Percentiles rank a stretch among this genome's conserved stretches.
Evolutionary conservation across 2,113 vertebrate species (phyloP).

Genomic region (Phyllopteryx taeniolatus): DNA sequence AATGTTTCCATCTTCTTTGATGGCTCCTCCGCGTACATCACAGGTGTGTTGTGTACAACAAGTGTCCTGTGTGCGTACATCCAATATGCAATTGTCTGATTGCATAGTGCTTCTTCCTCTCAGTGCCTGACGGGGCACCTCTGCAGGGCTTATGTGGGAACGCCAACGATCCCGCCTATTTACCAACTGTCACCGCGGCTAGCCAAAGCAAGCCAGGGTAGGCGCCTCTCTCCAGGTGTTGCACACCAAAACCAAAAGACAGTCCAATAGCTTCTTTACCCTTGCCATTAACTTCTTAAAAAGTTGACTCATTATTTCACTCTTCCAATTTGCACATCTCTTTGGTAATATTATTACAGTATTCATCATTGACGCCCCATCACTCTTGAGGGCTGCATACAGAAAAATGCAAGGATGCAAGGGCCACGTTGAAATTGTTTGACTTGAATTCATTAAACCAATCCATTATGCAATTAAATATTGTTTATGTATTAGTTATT

Average conservation of each 20-base stretch:
- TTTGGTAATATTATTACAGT: too few species aligned
- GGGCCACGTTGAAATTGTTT: too few species aligned
- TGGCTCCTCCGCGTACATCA: neutral
- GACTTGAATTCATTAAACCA: too few species aligned
- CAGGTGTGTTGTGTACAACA: neutral
- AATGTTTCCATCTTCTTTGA: neutral
- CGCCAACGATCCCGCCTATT: neutral
- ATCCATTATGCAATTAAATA: too few species aligned
- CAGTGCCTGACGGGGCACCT: neutral
- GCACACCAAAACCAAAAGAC: neutral
- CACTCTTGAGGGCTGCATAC: too few species aligned
- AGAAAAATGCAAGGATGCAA: too few species aligned
- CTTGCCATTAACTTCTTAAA: too few species aligned
- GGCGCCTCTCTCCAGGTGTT: neutral
- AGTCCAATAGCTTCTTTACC: too few species aligned
- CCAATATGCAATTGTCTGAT: neutral
- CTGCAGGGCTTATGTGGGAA: neutral
- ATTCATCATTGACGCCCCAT: too few species aligned
- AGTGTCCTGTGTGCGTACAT: neutral
- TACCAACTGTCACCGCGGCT: fast-evolving
- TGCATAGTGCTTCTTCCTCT: neutral
- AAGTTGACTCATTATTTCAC: too few species aligned
- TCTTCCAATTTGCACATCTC: too few species aligned
- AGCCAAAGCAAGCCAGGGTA: neutral
- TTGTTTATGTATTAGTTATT: too few species aligned